phyloP scores from a whole-genome alignment of 2,113 vertebrate genomes.

The Cinclus cinclus region DNA sequence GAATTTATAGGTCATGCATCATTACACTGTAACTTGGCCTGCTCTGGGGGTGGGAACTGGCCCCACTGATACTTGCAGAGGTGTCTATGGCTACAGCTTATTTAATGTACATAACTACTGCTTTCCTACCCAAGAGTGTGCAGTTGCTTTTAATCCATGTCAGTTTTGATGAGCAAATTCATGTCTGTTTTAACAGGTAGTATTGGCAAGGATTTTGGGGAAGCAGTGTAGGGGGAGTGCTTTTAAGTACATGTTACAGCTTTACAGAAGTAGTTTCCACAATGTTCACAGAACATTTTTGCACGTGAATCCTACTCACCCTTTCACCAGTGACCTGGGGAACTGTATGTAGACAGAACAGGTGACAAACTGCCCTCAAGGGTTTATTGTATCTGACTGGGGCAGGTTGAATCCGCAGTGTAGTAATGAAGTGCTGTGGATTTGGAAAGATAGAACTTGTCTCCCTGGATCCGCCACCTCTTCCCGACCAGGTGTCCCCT shows the following conservation, averaged over 20 bases:
- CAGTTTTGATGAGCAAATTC: background rate
- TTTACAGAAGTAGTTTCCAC: background rate
- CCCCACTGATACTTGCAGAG: background rate
- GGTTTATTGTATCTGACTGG: background rate
- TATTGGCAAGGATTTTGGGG: background rate
- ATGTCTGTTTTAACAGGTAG: background rate
- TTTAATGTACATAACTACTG: background rate
- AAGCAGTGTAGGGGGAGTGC: accelerated
- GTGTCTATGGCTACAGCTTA: background rate
- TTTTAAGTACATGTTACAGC: background rate
- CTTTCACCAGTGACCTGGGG: background rate
- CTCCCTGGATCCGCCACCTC: background rate
- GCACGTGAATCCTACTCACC: background rate
- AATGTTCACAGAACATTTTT: background rate
- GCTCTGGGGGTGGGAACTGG: accelerated
- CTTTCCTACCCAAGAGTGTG: background rate
- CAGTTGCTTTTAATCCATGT: background rate
- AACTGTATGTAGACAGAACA: background rate
- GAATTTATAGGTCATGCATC: accelerated
- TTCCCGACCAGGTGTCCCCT: background rate
- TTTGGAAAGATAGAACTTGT: background rate
- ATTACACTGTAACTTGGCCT: accelerated
- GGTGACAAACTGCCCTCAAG: background rate
- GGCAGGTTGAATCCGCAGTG: background rate
- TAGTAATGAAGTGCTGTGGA: accelerated